Evolutionary conservation across 2,113 vertebrate genomes (phyloP), one percentile per base, ranked within the genome.

Genomic region (Sapayoa aenigma): DNA sequence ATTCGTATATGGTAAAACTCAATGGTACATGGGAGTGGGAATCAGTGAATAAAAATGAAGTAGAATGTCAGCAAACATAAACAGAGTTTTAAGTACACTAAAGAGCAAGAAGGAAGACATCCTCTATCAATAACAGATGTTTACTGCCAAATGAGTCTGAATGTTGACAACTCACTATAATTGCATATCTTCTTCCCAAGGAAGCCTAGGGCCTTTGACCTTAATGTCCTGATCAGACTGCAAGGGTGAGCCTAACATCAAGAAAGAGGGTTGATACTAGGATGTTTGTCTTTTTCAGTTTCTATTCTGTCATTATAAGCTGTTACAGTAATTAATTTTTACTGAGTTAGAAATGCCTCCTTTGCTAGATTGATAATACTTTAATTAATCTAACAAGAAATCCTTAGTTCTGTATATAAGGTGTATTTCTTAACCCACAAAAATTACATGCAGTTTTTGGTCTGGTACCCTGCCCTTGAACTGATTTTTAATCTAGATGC

Each of bases 331-430:
- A 84, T 71, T 87, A 65, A 77, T 75, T 82, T 42, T 65, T 87
- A 85, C 69, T 56, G 58, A 60, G 28, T 78, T 89, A 84, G 84
- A 77, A 87, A 37, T 55, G 87, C 24, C 35, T 85, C 67, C 24
- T 89, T 93, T 58, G 73, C 35, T 58, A 71, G 52, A 62, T 16
- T 56, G 37, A 50, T 75, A 60, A 66, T 58, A 56, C 27, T 90
- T 87, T 56, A 85, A 75, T 84, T 93, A 63, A 52, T 84, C 30
- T 85, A 69, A 68, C 52, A 93, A 75, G 87, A 87, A 90, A 93
- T 87, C 41, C 59, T 91, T 63, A 39, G 47, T 49, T 90, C 46
- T 69, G 8, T 69, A 58, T 79, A 73, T 62, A 88, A 83, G 50
- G 22, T 66, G 16, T 53, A 21, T 77, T 83, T 59, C 42, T 86